A percentile compares a stretch with the other conserved stretches of the same genome.
phyloP scores from a whole-genome alignment of 2,797 vertebrate species.

The Channallabes apus region DNA sequence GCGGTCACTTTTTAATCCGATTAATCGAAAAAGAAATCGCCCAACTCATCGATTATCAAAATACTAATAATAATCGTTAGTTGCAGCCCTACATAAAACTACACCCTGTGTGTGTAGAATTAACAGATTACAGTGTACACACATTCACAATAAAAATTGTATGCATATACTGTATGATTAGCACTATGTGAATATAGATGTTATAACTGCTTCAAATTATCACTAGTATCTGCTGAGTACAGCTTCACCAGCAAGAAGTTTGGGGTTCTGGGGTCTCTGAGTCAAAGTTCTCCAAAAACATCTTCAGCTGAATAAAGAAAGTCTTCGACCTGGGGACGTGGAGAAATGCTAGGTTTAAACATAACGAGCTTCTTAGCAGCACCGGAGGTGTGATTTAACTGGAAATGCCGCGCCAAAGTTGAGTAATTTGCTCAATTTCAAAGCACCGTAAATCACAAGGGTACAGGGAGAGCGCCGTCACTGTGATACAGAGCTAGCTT shows the following conservation, averaged over 20 bases:
- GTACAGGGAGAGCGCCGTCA: no score
- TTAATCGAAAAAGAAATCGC: no score
- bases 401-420: background rate
- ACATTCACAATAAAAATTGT: background rate
- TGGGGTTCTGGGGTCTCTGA: background rate
- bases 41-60: no score
- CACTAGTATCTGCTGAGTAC: background rate
- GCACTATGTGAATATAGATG: background rate
- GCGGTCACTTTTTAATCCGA: no score
- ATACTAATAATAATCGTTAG: no score
- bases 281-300: background rate
- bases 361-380: background rate
- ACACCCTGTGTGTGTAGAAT: background rate
- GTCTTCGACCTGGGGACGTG: no score
- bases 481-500: no score
- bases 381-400: background rate
- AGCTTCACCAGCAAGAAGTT: background rate
- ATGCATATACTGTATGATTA: background rate
- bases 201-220: background rate
- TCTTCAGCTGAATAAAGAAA: no score
- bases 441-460: no score
- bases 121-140: background rate
- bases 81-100: background rate
- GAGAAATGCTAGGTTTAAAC: no score
- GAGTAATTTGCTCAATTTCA: no score